phyloP scores from a whole-genome alignment of 2,888 invertebrate genomes.

The Aelia acuminata region DNA sequence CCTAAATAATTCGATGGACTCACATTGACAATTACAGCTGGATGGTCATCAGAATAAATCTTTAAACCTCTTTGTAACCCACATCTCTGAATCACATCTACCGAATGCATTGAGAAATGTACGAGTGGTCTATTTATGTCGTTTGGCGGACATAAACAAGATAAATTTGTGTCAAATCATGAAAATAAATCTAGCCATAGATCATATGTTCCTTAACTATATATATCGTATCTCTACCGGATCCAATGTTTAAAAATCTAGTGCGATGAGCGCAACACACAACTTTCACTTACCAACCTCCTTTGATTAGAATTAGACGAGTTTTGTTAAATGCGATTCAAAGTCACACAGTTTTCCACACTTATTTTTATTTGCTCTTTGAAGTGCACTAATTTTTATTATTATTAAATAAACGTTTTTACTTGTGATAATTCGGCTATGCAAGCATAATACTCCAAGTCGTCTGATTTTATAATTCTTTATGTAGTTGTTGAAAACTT shows the following conservation, averaged over 20 bases:
- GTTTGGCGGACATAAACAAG: background rate
- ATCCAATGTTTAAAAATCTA: background rate
- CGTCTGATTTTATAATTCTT: no score
- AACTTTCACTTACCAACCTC: no score
- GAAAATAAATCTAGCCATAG: background rate
- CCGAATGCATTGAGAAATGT: background rate
- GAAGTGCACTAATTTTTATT: no score
- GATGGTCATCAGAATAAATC: background rate
- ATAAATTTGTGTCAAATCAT: constrained; percentile 1
- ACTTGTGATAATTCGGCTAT: no score
- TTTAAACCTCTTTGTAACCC: background rate
- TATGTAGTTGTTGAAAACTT: no score
- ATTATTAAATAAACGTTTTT: no score
- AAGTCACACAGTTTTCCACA: no score
- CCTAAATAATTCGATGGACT: background rate
- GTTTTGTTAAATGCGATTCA: no score
- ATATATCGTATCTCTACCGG: background rate
- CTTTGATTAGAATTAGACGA: no score
- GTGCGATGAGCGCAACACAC: no score
- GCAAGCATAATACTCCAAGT: no score
- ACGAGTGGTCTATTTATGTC: background rate
- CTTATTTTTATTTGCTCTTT: no score
- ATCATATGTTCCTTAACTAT: constrained; percentile 40
- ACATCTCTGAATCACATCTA: background rate
- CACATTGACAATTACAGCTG: constrained; percentile 18